Evolutionary conservation across 2,888 invertebrate genomes (phyloP).

Genomic region (Eupithecia centaureata): DNA sequence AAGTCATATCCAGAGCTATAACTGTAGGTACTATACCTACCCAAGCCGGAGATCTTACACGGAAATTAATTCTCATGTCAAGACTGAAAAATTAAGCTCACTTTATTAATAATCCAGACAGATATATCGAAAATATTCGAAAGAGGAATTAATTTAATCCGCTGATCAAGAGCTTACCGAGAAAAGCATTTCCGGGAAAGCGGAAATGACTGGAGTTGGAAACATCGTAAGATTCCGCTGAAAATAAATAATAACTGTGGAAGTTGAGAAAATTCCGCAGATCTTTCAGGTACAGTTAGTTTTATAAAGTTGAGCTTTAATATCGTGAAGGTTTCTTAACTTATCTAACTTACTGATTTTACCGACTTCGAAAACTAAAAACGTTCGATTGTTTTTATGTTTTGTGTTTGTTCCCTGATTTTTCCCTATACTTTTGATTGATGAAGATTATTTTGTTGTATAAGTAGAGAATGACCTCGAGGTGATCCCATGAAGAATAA

Average conservation of each 20-base stretch:
- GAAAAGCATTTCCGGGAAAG: conserved; percentile 23
- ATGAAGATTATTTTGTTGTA: no score
- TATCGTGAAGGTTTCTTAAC: background rate
- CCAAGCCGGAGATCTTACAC: background rate
- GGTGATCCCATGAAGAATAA: no score
- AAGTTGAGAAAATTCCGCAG: conserved; percentile 23
- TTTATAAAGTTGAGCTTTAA: conserved; percentile 4
- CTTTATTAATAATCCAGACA: background rate
- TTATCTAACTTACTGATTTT: background rate
- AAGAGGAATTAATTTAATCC: conserved; percentile 6
- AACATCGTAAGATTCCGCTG: conserved; percentile 28
- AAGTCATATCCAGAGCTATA: no score
- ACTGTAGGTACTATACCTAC: no score
- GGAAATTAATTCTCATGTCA: background rate
- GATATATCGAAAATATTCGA: background rate
- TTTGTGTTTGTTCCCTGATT: no score
- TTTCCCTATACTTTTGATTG: no score
- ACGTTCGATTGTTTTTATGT: no score
- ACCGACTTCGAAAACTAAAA: background rate
- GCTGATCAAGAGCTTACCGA: conserved; percentile 21
- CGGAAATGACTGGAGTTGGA: conserved; percentile 33
- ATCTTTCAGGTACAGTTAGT: conserved; percentile 14
- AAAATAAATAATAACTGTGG: conserved; percentile 25
- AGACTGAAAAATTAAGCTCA: background rate
- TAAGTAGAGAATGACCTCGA: no score